Evolutionary conservation across 2,113 vertebrate species (phyloP).

Genomic region (Sebastes fasciatus): DNA sequence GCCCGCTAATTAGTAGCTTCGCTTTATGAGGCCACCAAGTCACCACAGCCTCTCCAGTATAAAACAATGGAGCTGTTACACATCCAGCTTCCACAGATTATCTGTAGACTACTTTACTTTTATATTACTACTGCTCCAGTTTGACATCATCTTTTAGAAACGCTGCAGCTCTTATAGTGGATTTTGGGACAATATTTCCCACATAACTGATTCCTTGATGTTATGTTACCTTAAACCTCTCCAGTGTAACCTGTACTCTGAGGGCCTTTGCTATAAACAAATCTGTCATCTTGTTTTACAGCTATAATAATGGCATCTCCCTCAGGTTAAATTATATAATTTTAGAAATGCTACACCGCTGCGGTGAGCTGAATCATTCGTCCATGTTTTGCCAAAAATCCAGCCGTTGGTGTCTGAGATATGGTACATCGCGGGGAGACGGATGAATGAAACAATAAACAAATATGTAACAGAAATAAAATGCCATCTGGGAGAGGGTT

Average conservation of each 20-base stretch:
- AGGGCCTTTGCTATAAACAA: conserved; percentile 32
- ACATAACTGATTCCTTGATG: not conserved
- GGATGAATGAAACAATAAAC: conserved; percentile 37
- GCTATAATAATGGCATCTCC: conserved; percentile 38
- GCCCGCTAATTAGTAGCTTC: conserved; percentile 66
- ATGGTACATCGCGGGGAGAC: not conserved
- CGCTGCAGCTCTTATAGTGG: not conserved
- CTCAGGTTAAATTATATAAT: conserved; percentile 26
- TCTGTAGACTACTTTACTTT: conserved; percentile 9
- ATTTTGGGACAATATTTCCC: not conserved
- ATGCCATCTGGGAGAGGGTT: conserved; percentile 38
- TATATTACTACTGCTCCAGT: not conserved
- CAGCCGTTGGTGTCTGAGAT: not conserved
- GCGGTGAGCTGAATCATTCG: not conserved
- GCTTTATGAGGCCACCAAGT: conserved; percentile 62
- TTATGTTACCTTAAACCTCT: not conserved
- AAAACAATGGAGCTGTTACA: conserved; percentile 36
- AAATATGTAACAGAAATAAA: conserved; percentile 46
- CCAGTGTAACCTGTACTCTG: not conserved
- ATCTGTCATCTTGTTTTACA: conserved; percentile 29
- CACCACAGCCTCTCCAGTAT: conserved; percentile 47
- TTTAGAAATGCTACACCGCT: conserved; percentile 36
- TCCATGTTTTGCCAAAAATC: conserved; percentile 8
- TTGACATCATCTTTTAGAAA: not conserved
- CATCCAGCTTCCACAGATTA: conserved; percentile 17